Evolutionary conservation across 1,140 invertebrate genomes (phyloP).

Genomic region (Pachypsylla venusta): DNA sequence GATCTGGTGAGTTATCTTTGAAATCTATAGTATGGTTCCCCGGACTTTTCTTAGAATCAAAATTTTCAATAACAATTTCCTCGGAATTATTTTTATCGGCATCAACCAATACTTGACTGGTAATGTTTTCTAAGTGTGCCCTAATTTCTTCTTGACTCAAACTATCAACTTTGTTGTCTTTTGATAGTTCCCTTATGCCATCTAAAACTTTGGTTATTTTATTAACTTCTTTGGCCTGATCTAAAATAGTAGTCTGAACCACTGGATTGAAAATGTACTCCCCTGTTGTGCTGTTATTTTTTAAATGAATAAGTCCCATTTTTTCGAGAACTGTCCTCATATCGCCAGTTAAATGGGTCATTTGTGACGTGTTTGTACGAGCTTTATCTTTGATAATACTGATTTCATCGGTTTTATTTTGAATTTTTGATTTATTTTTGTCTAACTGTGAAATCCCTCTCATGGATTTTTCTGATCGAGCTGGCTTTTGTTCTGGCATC

Average conservation of each 20-base stretch:
- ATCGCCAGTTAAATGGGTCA: conserved; percentile 30
- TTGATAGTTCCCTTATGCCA: conserved; percentile 34
- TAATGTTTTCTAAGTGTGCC: conserved; percentile 29
- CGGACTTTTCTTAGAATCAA: not conserved
- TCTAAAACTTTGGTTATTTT: conserved; percentile 34
- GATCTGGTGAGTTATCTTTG: conserved; percentile 27
- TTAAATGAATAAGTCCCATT: conserved; percentile 32
- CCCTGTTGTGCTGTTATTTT: conserved; percentile 18
- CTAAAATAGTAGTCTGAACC: conserved; percentile 26
- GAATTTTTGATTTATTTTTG: not conserved
- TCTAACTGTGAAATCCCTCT: not conserved
- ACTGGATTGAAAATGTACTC: conserved; percentile 35
- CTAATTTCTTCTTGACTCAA: conserved; percentile 28
- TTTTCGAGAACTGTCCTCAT: conserved; percentile 37
- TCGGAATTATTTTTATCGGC: conserved; percentile 8
- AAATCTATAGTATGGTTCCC: not conserved
- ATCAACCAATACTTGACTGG: conserved; percentile 25
- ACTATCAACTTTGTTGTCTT: conserved; percentile 23
- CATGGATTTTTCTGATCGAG: conserved; percentile 15
- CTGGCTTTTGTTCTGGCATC: conserved; percentile 21
- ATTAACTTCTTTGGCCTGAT: conserved; percentile 28
- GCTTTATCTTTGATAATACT: not conserved
- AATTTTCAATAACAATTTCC: conserved; percentile 8
- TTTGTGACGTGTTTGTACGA: not conserved
- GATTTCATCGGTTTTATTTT: not conserved